Conservation (phyloP, 2,797 vertebrate genomes). For the Catharus ustulatus region DNA sequence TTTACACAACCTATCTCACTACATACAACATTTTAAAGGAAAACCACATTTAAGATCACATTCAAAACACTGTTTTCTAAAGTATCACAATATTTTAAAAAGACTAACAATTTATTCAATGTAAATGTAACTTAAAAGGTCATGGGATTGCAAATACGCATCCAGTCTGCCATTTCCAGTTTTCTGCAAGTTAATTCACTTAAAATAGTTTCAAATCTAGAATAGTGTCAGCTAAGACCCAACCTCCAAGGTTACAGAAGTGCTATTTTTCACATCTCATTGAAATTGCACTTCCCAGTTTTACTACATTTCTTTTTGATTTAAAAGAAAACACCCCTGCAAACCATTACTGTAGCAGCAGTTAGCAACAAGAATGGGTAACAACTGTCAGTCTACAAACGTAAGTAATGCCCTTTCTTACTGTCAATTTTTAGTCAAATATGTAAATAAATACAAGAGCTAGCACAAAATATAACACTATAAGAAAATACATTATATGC, state of each 20-base stretch:
- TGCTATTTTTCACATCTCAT: not conserved
- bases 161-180: not conserved
- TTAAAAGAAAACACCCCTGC: not conserved
- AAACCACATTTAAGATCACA: not conserved
- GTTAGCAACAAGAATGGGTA: constrained; percentile 29
- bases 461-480: constrained; percentile 35
- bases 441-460: constrained; percentile 37
- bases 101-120: constrained; percentile 19
- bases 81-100: not conserved
- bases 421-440: constrained; percentile 19
- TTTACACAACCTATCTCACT: not conserved
- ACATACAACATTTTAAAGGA: not conserved
- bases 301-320: constrained; percentile 7
- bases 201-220: not conserved
- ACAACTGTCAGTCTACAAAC: constrained; percentile 32
- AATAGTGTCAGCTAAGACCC: not conserved
- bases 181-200: constrained; percentile 16
- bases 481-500: constrained; percentile 45
- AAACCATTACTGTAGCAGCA: constrained; percentile 26
- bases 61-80: not conserved
- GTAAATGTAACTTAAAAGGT: not conserved
- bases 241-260: not conserved
- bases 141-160: not conserved
- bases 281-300: not conserved
- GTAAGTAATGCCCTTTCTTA: constrained; percentile 11